Conservation (phyloP, 2,113 vertebrate genomes). For the Xiphophorus hellerii region DNA sequence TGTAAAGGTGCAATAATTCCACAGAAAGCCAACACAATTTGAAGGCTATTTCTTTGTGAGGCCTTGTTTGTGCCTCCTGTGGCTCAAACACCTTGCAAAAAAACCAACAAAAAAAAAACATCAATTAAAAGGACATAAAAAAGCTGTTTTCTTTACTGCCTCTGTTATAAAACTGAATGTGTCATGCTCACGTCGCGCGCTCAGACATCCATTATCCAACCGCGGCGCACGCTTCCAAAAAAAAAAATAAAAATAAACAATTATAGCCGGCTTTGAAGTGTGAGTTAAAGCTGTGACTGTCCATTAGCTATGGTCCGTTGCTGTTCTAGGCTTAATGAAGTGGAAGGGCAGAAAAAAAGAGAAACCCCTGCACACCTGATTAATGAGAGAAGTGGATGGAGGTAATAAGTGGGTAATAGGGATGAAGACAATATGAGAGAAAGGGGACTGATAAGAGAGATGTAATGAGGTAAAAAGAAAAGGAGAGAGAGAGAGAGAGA, state of each 20-base stretch:
- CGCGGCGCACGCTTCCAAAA: neutral
- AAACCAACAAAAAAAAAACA: neutral
- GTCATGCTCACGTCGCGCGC: neutral
- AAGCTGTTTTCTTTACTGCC: conserved; percentile 9
- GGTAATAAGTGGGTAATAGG: conserved; percentile 11
- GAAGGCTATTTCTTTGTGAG: neutral
- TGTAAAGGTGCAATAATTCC: conserved; percentile 5
- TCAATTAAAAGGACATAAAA: conserved; percentile 12
- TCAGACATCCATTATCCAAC: neutral
- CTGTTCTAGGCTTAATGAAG: conserved; percentile 68
- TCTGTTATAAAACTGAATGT: conserved; percentile 1
- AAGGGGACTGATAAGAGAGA: conserved; percentile 11
- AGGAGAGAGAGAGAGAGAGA: neutral
- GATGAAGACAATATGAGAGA: conserved; percentile 29
- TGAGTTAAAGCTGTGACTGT: conserved; percentile 57
- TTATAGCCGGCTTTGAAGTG: conserved; percentile 44
- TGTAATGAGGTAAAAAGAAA: conserved; percentile 28
- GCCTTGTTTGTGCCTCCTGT: too few relatives aligned
- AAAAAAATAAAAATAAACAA: conserved; percentile 23
- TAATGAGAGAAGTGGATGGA: conserved; percentile 42
- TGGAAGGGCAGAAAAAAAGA: conserved; percentile 57
- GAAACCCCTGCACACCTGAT: conserved; percentile 51
- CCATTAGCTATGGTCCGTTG: conserved; percentile 60
- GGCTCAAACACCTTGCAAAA: neutral
- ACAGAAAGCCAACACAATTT: neutral